phyloP scores from a whole-genome alignment of 2,888 invertebrate species.

The Halictus ligatus region DNA sequence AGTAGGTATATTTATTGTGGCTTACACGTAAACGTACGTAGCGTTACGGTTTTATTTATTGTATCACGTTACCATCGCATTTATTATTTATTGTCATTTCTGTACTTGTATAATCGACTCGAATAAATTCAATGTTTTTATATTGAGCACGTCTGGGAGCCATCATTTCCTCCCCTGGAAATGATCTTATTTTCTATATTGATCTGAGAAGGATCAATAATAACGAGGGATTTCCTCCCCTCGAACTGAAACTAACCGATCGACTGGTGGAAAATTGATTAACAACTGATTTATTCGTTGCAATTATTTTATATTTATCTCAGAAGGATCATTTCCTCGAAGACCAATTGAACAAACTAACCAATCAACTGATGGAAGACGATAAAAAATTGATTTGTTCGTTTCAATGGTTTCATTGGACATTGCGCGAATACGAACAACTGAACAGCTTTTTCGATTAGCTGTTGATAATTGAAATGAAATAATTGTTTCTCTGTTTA shows the following conservation, averaged over 20 bases:
- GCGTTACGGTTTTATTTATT: conserved; percentile 78
- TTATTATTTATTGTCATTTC: conserved; percentile 82
- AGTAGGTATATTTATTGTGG: conserved; percentile 76
- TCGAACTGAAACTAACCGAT: neutral
- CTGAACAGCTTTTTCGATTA: neutral
- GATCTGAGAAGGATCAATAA: too few species aligned
- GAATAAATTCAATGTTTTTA: conserved; percentile 79
- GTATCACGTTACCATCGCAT: conserved; percentile 82
- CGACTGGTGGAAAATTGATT: neutral
- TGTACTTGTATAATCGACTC: conserved; percentile 77
- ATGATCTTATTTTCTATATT: too few species aligned
- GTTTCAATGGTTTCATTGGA: neutral
- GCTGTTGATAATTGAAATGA: too few species aligned
- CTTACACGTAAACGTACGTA: conserved; percentile 73
- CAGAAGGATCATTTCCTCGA: neutral
- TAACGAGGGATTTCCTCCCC: too few species aligned
- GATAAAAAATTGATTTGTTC: too few species aligned
- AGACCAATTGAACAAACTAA: neutral
- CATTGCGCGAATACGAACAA: neutral
- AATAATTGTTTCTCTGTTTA: conserved; percentile 10
- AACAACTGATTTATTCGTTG: neutral
- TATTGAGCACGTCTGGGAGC: conserved; percentile 49
- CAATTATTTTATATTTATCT: neutral
- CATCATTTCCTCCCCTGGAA: neutral
- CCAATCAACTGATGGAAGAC: too few species aligned